These are phyloP conservation scores for Orchestia grillus DNA, from an alignment of 1,140 invertebrate species.

Conservation along the genomic window DNA sequence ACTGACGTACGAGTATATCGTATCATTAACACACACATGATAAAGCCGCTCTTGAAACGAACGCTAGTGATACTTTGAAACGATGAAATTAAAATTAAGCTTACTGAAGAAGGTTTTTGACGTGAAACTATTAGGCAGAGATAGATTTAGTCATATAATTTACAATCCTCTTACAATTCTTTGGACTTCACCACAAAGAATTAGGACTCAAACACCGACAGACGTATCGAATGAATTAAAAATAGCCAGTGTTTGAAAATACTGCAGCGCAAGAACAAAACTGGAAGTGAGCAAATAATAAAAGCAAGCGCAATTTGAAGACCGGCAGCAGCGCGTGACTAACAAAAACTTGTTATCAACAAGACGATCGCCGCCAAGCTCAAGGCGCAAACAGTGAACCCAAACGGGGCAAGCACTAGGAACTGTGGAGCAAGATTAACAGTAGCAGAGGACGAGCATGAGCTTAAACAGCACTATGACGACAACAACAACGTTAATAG, in stretches of 20 bases:
- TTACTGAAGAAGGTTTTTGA: neutral
- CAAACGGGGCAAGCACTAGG: neutral
- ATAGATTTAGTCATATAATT: neutral
- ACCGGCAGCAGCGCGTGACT: neutral
- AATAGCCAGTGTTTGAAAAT: neutral
- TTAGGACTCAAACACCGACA: neutral
- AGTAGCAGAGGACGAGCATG: no score
- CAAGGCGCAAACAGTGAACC: neutral
- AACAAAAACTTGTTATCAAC: neutral
- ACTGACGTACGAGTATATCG: neutral
- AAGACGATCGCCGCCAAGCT: neutral
- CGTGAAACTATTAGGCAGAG: neutral
- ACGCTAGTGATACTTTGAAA: neutral
- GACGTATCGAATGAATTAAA: neutral
- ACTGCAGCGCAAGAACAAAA: neutral
- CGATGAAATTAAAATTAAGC: neutral
- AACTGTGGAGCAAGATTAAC: neutral
- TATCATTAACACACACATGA: neutral
- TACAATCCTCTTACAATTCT: neutral
- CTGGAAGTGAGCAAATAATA: neutral
- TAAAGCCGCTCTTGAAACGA: neutral
- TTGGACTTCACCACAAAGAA: neutral
- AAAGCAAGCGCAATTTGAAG: neutral
- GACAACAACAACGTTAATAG: neutral
- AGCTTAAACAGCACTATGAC: neutral